Conservation (phyloP, 2,888 invertebrate species). For the Acrobasis consociella region DNA sequence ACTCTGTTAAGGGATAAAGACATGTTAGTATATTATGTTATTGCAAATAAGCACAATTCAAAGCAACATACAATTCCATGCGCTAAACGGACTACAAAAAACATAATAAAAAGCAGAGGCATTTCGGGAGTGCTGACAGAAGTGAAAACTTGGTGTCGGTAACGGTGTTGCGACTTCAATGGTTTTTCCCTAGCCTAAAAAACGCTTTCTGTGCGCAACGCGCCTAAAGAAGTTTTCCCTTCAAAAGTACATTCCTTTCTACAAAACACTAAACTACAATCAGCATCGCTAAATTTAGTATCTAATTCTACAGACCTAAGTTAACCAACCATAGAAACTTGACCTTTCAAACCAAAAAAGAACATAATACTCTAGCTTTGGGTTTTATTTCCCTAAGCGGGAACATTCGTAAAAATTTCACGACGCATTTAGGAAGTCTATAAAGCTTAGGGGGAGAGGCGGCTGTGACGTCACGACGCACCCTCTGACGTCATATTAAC, state of each 20-base stretch:
- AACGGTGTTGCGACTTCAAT: too few relatives aligned
- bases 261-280: not conserved
- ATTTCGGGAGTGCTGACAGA: too few relatives aligned
- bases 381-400: not conserved
- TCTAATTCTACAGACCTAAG: conserved; percentile 17
- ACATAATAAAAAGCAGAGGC: too few relatives aligned
- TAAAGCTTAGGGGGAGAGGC: conserved; percentile 33
- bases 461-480: conserved; percentile 49
- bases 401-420: not conserved
- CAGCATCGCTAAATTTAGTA: not conserved
- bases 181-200: too few relatives aligned
- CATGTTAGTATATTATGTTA: too few relatives aligned
- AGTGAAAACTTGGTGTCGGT: too few relatives aligned
- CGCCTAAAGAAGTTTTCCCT: too few relatives aligned
- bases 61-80: too few relatives aligned
- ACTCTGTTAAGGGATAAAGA: too few relatives aligned
- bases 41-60: too few relatives aligned
- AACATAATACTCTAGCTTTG: not conserved
- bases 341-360: conserved; percentile 10
- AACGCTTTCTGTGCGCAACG: too few relatives aligned
- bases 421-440: conserved; percentile 51
- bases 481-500: conserved; percentile 43
- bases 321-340: conserved; percentile 9
- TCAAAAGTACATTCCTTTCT: not conserved
- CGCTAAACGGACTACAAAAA: too few relatives aligned